phyloP scores from a whole-genome alignment of 2,888 invertebrate genomes.

The Cenopis cana region DNA sequence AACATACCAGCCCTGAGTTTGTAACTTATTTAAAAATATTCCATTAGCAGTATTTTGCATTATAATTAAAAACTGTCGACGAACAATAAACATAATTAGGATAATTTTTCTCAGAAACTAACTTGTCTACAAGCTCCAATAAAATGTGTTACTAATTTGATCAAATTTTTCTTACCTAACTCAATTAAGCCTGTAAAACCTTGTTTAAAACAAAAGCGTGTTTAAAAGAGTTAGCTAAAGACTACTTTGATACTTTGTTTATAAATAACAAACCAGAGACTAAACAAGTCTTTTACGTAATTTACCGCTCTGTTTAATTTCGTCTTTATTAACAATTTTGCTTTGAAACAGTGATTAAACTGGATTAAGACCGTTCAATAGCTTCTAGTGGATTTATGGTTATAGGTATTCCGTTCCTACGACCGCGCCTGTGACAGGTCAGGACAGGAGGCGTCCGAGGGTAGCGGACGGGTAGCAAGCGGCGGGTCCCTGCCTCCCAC shows the following conservation, averaged over 20 bases:
- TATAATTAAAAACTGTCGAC: background rate
- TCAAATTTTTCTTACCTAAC: background rate
- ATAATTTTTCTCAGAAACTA: too few species aligned
- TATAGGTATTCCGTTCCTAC: background rate
- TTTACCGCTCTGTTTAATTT: constrained; percentile 25
- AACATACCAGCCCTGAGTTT: too few species aligned
- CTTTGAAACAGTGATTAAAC: constrained; percentile 27
- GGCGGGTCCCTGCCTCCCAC: too few species aligned
- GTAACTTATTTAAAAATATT: too few species aligned
- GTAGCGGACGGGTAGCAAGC: too few species aligned
- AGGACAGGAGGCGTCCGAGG: too few species aligned
- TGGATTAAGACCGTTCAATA: constrained; percentile 13
- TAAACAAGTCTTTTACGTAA: constrained; percentile 3
- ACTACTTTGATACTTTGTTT: background rate
- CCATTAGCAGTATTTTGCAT: too few species aligned
- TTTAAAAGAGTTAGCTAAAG: background rate
- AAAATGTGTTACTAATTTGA: background rate
- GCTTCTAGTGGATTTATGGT: constrained; percentile 3
- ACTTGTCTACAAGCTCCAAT: too few species aligned
- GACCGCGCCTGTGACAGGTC: too few species aligned
- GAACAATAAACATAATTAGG: background rate
- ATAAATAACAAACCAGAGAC: background rate
- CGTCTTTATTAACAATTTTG: constrained; percentile 9
- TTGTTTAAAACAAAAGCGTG: background rate
- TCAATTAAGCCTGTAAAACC: too few species aligned